These are phyloP conservation scores for Hyposmocoma kahamanoa DNA, from an alignment of 1,140 invertebrate species.

Conservation along the genomic window DNA sequence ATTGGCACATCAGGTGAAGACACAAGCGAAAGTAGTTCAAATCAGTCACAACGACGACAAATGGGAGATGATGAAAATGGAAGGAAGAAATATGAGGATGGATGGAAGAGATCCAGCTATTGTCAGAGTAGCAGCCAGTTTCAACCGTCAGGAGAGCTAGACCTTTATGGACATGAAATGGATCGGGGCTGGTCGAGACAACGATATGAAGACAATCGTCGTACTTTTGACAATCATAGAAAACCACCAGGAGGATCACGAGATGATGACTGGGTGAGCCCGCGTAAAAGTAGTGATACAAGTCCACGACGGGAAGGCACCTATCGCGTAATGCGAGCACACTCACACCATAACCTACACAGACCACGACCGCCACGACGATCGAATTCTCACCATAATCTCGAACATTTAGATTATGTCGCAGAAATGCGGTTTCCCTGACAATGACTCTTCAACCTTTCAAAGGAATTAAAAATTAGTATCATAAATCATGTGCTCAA, in stretches of 20 bases:
- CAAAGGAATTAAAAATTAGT: slow-evolving; percentile 60
- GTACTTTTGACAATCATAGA: slow-evolving; percentile 53
- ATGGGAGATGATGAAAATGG: slow-evolving; percentile 75
- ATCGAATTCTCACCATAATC: slow-evolving; percentile 72
- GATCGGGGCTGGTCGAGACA: slow-evolving; percentile 72
- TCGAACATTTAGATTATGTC: slow-evolving; percentile 75
- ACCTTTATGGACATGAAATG: slow-evolving; percentile 73
- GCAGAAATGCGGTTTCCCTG: slow-evolving; percentile 77
- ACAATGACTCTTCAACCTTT: slow-evolving; percentile 39
- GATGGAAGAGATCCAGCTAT: slow-evolving; percentile 80
- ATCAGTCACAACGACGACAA: slow-evolving; percentile 78
- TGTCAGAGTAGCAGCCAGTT: slow-evolving; percentile 75
- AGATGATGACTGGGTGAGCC: slow-evolving; percentile 46
- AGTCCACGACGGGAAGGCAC: slow-evolving; percentile 42
- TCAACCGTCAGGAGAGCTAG: slow-evolving; percentile 74
- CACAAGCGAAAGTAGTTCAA: slow-evolving; percentile 82
- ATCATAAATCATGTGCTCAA: slow-evolving; percentile 1
- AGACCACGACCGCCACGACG: slow-evolving; percentile 55
- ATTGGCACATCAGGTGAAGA: slow-evolving; percentile 90
- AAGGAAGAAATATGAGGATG: slow-evolving; percentile 77
- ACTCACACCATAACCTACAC: slow-evolving; percentile 72
- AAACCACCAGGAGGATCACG: slow-evolving; percentile 30
- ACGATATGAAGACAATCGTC: slow-evolving; percentile 57
- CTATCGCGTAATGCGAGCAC: slow-evolving; percentile 65
- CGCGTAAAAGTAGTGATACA: slow-evolving; percentile 47